Evolutionary conservation across 2,113 vertebrate genomes (phyloP).

Genomic region (Morphnarchus princeps): DNA sequence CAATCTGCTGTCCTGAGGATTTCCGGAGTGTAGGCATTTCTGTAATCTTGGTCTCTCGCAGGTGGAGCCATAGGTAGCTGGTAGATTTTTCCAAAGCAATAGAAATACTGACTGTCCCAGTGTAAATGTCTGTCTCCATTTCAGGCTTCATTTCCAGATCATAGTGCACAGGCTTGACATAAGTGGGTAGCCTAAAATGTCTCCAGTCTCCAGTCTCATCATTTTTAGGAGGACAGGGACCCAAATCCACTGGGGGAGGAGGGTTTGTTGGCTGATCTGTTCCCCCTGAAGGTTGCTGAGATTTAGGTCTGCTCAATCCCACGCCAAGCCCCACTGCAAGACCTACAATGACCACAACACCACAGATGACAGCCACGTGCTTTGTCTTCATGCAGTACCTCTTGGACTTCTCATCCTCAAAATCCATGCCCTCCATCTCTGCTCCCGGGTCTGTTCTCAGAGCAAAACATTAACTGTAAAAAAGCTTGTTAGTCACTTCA

Average conservation of each 20-base stretch:
- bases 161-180: slow-evolving; percentile 84
- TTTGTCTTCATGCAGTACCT: slow-evolving; percentile 81
- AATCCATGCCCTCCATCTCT: slow-evolving; percentile 74
- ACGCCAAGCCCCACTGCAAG: slow-evolving; percentile 87
- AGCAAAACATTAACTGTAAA: neutral
- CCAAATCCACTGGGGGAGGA: neutral
- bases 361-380: slow-evolving; percentile 83
- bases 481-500: slow-evolving; percentile 34
- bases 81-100: slow-evolving; percentile 69
- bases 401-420: slow-evolving; percentile 72
- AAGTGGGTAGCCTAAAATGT: slow-evolving; percentile 84
- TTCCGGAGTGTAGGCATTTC: slow-evolving; percentile 68
- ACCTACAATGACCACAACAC: slow-evolving; percentile 70
- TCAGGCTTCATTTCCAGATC: slow-evolving; percentile 83
- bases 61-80: slow-evolving; percentile 87
- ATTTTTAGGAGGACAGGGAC: slow-evolving; percentile 71
- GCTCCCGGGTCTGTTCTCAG: slow-evolving; percentile 11
- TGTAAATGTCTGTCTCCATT: slow-evolving; percentile 81
- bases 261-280: neutral
- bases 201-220: slow-evolving; percentile 79
- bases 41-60: slow-evolving; percentile 84
- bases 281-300: neutral
- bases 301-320: slow-evolving; percentile 74
- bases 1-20: slow-evolving; percentile 51
- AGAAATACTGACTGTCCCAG: slow-evolving; percentile 77